Base-by-base conservation (phyloP, 2,888 invertebrate genomes). In the Pteria penguin region DNA sequence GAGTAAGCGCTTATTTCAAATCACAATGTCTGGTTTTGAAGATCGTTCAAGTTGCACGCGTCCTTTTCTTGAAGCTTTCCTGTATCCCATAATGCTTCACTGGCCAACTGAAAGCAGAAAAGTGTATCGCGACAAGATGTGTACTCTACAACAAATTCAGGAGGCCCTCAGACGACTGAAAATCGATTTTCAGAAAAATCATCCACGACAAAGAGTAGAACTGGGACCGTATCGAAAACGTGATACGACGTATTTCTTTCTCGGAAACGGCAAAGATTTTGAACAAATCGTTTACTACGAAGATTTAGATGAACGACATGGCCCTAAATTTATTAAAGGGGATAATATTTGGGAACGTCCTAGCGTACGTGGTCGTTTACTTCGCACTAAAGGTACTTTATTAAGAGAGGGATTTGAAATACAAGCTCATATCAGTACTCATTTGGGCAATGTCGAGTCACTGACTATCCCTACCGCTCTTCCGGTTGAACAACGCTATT, bases 221-320 rank as follows among this genome's bases (percentile, higher is more conserved):
- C 76, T 77, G n/a, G 72, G 54, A 70, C 76, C 77, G 4, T 65
- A 74, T 55, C 72, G 75, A 60, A n/a, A n/a, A n/a, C 82, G 80
- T 36, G 86, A 83, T 11, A 85, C 84, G 29, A 85, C 86, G 8
- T 78, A 83, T 22, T 86, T 83, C 71, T 86, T 85, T 52, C 76
- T 87, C 1, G 84, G 84, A 27, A 78, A 82, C 55, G 86, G 85
- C 2, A 60, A 68, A 2, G 82, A 72, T n/a, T 66, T 79, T 61
- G 60, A 72, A 0, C 79, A 79, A 24, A 75, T 83, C 31, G 75
- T 80, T 14, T 77, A 76, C 61, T 82, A 76, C 45, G 76, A 77
- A 54, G 79, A 83, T 36, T 33, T 84, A 1, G 58, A 60, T 26
- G 75, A 65, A 26, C 60, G 65, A 58, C 58, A 66, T 14, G 61